Percentiles rank a stretch among this genome's conserved stretches.
These are phyloP conservation scores for Platypus cylindrus DNA, from an alignment of 2,888 invertebrate species.

Conservation along the genomic window DNA sequence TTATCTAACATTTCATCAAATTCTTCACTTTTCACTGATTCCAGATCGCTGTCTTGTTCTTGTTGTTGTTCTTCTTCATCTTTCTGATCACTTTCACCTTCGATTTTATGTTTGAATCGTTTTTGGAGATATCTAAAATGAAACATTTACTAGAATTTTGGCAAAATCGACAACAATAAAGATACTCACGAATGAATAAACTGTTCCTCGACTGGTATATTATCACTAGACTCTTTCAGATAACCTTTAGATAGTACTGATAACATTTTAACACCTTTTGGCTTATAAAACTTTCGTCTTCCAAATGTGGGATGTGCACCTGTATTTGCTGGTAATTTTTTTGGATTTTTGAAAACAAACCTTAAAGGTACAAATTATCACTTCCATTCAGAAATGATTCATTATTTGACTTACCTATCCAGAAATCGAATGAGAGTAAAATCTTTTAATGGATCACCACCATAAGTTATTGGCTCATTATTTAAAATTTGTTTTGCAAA, in stretches of 20 bases:
- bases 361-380: constrained; percentile 4
- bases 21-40: constrained; percentile 66
- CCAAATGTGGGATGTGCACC: constrained; percentile 54
- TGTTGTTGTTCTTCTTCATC: constrained; percentile 45
- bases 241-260: constrained; percentile 63
- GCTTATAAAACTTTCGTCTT: constrained; percentile 52
- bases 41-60: constrained; percentile 50
- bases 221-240: constrained; percentile 49
- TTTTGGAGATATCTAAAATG: constrained; percentile 46
- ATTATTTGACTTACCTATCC: constrained; percentile 44
- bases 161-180: not conserved
- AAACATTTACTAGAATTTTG: not conserved
- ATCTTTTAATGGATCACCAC: constrained; percentile 88
- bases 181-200: constrained; percentile 50
- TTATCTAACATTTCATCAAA: constrained; percentile 56
- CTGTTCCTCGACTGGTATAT: constrained; percentile 82
- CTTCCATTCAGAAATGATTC: not conserved
- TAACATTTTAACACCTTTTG: constrained; percentile 56
- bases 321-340: constrained; percentile 44
- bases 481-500: constrained; percentile 71
- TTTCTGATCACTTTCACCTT: constrained; percentile 31
- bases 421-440: constrained; percentile 83
- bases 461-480: constrained; percentile 63
- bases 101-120: constrained; percentile 28
- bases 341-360: constrained; percentile 91